Conservation (phyloP, 2,888 invertebrate genomes). For the Phaonia tiefii region DNA sequence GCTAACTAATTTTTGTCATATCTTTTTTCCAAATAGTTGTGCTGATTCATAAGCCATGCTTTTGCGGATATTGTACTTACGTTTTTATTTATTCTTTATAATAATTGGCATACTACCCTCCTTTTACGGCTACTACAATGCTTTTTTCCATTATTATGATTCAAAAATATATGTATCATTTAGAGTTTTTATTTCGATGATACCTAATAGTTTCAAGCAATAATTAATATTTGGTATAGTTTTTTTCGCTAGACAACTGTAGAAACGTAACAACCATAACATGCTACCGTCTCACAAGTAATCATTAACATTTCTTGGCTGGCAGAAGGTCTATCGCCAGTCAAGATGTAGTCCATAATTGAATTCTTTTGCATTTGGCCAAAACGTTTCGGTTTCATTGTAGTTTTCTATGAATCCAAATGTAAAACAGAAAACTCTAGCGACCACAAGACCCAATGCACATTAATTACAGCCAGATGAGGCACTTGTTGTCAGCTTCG, state of each 20-base stretch:
- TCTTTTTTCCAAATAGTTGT: too few relatives aligned
- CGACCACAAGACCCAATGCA: constrained; percentile 54
- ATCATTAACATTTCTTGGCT: constrained; percentile 50
- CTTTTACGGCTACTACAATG: too few relatives aligned
- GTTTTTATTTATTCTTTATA: too few relatives aligned
- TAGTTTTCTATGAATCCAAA: constrained; percentile 3
- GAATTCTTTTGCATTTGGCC: constrained; percentile 42
- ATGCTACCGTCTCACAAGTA: constrained; percentile 30
- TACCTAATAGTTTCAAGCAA: constrained; percentile 34
- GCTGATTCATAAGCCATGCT: too few relatives aligned
- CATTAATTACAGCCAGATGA: constrained; percentile 66
- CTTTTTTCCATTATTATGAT: too few relatives aligned
- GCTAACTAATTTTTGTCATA: too few relatives aligned
- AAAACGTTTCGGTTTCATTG: constrained; percentile 6
- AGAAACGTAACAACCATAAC: constrained; percentile 35
- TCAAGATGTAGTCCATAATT: constrained; percentile 34
- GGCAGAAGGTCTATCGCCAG: constrained; percentile 58
- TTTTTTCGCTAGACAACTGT: constrained; percentile 31
- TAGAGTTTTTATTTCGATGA: constrained; percentile 34
- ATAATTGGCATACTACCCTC: not conserved
- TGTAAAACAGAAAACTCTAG: too few relatives aligned
- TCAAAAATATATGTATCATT: too few relatives aligned
- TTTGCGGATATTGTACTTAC: too few relatives aligned
- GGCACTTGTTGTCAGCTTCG: constrained; percentile 63
- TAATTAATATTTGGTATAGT: constrained; percentile 53